A percentile compares a stretch with the other conserved stretches of the same genome.
Evolutionary conservation across 2,888 invertebrate species (phyloP).

Genomic region (Notocelia uddmanniana): DNA sequence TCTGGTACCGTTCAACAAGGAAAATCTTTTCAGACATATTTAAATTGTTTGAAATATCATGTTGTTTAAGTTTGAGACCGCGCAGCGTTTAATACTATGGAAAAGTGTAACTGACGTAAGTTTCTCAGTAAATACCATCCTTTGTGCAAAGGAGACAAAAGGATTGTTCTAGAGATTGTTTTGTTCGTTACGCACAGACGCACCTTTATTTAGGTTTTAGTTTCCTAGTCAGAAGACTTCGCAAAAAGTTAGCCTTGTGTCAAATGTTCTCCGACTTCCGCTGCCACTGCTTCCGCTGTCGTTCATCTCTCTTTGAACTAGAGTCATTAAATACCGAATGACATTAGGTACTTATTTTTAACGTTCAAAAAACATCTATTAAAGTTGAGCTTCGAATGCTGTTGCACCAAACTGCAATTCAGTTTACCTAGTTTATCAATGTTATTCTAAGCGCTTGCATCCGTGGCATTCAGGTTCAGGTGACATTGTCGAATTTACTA

Average conservation of each 20-base stretch:
- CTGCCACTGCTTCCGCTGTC: conserved; percentile 29
- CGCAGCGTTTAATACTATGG: not conserved
- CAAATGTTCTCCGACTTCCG: conserved; percentile 37
- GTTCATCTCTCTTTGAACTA: conserved; percentile 1
- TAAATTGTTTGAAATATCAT: not conserved
- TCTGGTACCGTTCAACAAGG: conserved; percentile 9
- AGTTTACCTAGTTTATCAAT: too few relatives aligned
- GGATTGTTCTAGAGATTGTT: conserved; percentile 17
- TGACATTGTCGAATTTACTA: not conserved
- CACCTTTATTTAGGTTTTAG: conserved; percentile 32
- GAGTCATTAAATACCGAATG: not conserved
- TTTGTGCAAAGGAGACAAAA: not conserved
- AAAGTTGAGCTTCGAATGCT: not conserved
- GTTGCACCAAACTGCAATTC: too few relatives aligned
- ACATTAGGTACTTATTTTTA: not conserved
- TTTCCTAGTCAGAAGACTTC: conserved; percentile 40
- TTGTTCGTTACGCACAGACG: conserved; percentile 38
- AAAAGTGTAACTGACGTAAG: not conserved
- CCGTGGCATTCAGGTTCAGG: not conserved
- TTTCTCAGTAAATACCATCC: not conserved
- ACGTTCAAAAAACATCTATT: not conserved
- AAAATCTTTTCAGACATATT: conserved; percentile 18
- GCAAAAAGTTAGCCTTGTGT: conserved; percentile 42
- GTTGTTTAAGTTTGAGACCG: not conserved
- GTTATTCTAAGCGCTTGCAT: not conserved